Conservation (phyloP, 2,888 invertebrate species). For the Eupithecia abbreviata region DNA sequence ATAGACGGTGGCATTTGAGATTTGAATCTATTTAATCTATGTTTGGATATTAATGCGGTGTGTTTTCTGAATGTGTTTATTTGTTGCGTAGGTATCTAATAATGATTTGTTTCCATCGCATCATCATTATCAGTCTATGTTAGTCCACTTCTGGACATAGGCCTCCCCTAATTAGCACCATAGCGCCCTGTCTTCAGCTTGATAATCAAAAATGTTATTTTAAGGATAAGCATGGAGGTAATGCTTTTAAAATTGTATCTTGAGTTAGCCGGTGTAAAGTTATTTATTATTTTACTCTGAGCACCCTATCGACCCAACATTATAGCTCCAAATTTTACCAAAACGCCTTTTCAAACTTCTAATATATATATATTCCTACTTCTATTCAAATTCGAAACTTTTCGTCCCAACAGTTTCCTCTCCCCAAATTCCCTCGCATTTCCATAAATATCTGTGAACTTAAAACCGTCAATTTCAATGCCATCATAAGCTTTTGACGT, state of each 20-base stretch:
- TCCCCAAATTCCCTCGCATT: constrained; percentile 55
- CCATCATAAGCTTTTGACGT: constrained; percentile 77
- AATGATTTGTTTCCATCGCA: neutral
- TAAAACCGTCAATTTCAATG: constrained; percentile 74
- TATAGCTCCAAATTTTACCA: constrained; percentile 22
- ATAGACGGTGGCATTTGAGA: too few species aligned
- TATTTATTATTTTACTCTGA: neutral
- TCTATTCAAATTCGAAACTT: constrained; percentile 28
- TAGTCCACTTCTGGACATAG: too few species aligned
- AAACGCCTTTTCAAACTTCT: constrained; percentile 5
- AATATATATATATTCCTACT: neutral
- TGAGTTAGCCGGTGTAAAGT: too few species aligned
- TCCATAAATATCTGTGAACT: constrained; percentile 65
- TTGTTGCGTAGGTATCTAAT: neutral
- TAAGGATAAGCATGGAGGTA: too few species aligned
- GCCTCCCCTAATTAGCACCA: too few species aligned
- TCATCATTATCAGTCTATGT: too few species aligned
- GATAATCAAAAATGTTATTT: too few species aligned
- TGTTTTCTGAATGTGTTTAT: neutral
- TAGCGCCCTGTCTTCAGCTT: too few species aligned
- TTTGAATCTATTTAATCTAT: neutral
- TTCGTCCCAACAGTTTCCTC: constrained; percentile 39
- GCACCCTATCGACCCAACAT: neutral
- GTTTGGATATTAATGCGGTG: neutral
- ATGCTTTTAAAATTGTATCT: too few species aligned